Evolutionary conservation across 2,113 vertebrate genomes (phyloP).

Genomic region (Syngnathus floridae): DNA sequence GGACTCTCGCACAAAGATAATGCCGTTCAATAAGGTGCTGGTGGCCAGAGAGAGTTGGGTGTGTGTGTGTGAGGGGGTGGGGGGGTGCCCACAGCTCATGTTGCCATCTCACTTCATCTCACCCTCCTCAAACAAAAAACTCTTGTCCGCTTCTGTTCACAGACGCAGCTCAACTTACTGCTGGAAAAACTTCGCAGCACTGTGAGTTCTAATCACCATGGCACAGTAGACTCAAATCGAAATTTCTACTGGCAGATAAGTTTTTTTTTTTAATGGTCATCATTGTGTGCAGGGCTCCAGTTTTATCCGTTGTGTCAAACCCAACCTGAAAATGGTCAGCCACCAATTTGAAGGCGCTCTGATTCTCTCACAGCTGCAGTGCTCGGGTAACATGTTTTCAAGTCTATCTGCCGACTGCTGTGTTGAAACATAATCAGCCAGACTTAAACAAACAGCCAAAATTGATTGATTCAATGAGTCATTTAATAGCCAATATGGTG

Average conservation of each 20-base stretch:
- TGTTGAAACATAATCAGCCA: background rate
- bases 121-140: slow-evolving; percentile 10
- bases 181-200: slow-evolving; percentile 96
- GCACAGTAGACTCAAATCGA: background rate
- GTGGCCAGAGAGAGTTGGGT: background rate
- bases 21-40: slow-evolving; percentile 1
- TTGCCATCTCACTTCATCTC: background rate
- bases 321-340: slow-evolving; percentile 97
- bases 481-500: background rate
- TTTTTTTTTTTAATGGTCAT: slow-evolving; percentile 6
- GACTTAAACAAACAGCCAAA: background rate
- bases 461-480: background rate
- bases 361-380: slow-evolving; percentile 96
- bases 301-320: slow-evolving; percentile 97
- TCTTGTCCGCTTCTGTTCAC: slow-evolving; percentile 36
- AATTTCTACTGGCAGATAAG: background rate
- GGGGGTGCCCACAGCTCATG: background rate
- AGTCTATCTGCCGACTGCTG: background rate
- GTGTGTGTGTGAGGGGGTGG: no score
- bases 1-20: slow-evolving; percentile 5
- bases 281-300: slow-evolving; percentile 82
- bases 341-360: slow-evolving; percentile 96
- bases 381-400: slow-evolving; percentile 73
- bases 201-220: slow-evolving; percentile 73
- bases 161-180: slow-evolving; percentile 94